These are phyloP conservation scores for Drosophila subsilvestris DNA, from an alignment of 2,888 invertebrate species.

Conservation along the genomic window DNA sequence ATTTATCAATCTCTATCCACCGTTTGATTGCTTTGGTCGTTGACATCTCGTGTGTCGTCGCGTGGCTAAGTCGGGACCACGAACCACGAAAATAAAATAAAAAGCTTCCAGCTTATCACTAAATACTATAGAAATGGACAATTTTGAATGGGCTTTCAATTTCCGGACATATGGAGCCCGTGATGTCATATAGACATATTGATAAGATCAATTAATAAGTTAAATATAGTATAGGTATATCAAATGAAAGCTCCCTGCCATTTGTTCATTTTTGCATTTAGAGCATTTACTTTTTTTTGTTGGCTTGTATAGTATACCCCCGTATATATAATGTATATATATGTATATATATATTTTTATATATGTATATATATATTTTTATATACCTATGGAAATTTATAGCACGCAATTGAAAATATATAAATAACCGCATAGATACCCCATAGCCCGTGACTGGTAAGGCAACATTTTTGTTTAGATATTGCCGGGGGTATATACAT, in stretches of 20 bases:
- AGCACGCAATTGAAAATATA: conserved; percentile 37
- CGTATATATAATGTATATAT: conserved; percentile 2
- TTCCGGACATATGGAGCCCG: conserved; percentile 5
- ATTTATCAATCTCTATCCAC: neutral
- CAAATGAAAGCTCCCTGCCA: conserved; percentile 20
- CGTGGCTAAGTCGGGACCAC: conserved; percentile 41
- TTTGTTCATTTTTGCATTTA: neutral
- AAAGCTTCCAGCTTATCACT: conserved; percentile 28
- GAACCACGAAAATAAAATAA: conserved; percentile 22
- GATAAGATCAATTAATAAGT: conserved; percentile 33
- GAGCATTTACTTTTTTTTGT: neutral
- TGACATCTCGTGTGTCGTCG: conserved; percentile 30
- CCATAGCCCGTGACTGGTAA: neutral
- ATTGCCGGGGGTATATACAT: neutral
- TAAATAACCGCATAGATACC: conserved; percentile 21
- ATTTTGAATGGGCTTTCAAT: neutral
- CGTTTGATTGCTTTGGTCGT: conserved; percentile 29
- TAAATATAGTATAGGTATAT: conserved; percentile 13
- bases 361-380: conserved; percentile 11
- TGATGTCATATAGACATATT: conserved; percentile 10
- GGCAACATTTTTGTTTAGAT: conserved; percentile 8
- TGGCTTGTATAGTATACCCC: conserved; percentile 33
- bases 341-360: conserved; percentile 8
- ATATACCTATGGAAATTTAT: conserved; percentile 23
- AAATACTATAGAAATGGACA: conserved; percentile 13